Percentiles rank a stretch among this genome's conserved stretches.
Conservation (phyloP, 2,888 invertebrate genomes). For the Folsomia candida region DNA sequence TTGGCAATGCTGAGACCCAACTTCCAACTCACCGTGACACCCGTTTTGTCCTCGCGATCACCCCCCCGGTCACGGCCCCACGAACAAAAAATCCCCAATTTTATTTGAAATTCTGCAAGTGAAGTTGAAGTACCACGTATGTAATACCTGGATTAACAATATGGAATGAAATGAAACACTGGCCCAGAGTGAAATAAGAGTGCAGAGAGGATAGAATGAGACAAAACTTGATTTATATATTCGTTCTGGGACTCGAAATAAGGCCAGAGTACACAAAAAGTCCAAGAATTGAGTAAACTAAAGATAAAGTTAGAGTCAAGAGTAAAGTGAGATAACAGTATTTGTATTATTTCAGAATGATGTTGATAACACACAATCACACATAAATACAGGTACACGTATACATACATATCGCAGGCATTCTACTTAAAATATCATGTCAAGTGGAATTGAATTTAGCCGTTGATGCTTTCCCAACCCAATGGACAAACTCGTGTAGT, state of each 20-base stretch:
- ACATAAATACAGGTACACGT: too few relatives aligned
- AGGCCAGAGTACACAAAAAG: slow-evolving; percentile 36
- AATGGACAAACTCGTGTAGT: too few relatives aligned
- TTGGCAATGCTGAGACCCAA: slow-evolving; percentile 62
- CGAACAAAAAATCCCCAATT: neutral
- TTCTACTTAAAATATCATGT: too few relatives aligned
- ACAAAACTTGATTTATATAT: neutral
- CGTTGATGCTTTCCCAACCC: neutral
- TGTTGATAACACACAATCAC: neutral
- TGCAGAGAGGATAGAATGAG: neutral
- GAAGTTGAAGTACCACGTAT: too few relatives aligned
- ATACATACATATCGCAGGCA: too few relatives aligned
- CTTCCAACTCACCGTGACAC: slow-evolving; percentile 62
- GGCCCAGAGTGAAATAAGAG: neutral
- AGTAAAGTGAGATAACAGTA: slow-evolving; percentile 36
- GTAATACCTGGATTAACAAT: too few relatives aligned
- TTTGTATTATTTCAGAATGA: slow-evolving; percentile 24
- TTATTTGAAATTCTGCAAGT: neutral
- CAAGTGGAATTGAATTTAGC: too few relatives aligned
- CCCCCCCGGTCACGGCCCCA: neutral
- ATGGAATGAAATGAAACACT: neutral
- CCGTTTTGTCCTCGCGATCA: neutral
- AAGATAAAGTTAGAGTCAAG: slow-evolving; percentile 14
- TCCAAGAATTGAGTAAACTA: slow-evolving; percentile 26
- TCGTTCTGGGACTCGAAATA: slow-evolving; percentile 12